These are phyloP conservation scores for Galago senegalensis DNA, from an alignment of 2,797 vertebrate genomes.

Conservation along the genomic window DNA sequence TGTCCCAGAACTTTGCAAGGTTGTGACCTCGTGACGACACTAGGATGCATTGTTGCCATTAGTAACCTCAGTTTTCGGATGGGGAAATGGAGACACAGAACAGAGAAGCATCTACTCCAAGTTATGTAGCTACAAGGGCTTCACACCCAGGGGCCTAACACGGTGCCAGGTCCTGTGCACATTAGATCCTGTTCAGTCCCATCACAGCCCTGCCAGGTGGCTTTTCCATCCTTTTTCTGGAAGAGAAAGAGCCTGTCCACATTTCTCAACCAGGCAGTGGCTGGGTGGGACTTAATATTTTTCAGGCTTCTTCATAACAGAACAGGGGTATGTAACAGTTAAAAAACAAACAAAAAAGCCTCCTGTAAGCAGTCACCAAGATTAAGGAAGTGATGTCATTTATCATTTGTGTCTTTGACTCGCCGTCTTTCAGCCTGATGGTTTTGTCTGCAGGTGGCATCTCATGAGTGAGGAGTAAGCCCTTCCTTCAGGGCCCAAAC, in stretches of 20 bases:
- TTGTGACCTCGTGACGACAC: neutral
- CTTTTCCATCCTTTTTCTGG: neutral
- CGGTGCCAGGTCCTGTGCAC: neutral
- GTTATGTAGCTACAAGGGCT: neutral
- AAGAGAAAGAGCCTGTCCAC: neutral
- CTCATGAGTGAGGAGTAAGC: neutral
- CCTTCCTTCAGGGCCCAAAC: neutral
- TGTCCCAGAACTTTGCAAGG: neutral
- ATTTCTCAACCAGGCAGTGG: neutral
- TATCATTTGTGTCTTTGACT: neutral
- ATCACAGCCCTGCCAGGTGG: too few species aligned
- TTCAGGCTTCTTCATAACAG: neutral
- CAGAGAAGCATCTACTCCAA: neutral
- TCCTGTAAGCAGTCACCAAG: neutral
- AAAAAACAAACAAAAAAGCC: neutral
- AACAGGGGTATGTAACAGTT: neutral
- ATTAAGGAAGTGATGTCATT: neutral
- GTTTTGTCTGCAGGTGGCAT: neutral
- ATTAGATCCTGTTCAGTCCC: neutral
- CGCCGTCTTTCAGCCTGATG: neutral
- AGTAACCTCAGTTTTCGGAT: neutral
- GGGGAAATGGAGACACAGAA: neutral
- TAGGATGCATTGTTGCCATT: neutral
- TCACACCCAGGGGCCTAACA: neutral
- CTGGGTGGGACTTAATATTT: neutral